Evolutionary conservation across 1,140 invertebrate genomes (phyloP).

Genomic region (Nephotettix cincticeps): DNA sequence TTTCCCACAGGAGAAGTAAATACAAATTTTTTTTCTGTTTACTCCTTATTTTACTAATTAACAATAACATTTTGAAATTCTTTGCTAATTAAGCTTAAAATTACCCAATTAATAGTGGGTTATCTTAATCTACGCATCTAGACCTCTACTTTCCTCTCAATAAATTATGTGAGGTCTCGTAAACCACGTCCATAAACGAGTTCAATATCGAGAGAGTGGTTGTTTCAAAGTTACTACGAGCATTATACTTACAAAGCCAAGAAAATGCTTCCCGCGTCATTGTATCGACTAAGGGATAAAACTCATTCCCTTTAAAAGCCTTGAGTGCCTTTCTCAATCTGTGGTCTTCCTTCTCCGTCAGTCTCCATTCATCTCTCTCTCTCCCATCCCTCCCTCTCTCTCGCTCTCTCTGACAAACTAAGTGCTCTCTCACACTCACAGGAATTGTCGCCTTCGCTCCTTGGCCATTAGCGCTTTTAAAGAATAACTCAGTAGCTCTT

Average conservation of each 20-base stretch:
- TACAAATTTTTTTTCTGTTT: no score
- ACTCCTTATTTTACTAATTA: no score
- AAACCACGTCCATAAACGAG: neutral
- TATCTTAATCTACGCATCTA: no score
- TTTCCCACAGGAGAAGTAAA: no score
- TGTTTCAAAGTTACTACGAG: conserved; percentile 20
- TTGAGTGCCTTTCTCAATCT: conserved; percentile 23
- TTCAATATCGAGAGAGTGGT: conserved; percentile 14
- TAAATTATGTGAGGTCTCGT: no score
- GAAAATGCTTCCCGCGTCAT: conserved; percentile 21
- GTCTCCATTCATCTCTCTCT: conserved; percentile 25
- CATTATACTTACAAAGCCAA: conserved; percentile 22
- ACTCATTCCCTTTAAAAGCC: conserved; percentile 23
- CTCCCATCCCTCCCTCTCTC: neutral
- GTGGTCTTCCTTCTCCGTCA: conserved; percentile 19
- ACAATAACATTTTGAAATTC: no score
- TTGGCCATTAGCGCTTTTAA: conserved; percentile 20
- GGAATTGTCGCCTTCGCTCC: conserved; percentile 17
- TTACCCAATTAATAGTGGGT: no score
- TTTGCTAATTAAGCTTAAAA: no score
- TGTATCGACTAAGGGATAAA: conserved; percentile 23
- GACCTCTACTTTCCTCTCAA: no score
- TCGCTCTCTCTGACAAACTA: conserved; percentile 16
- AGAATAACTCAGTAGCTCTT: conserved; percentile 21
- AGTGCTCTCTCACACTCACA: conserved; percentile 19